These are phyloP conservation scores for Aphelenchoides avenae DNA, from an alignment of 1,140 invertebrate genomes.

Conservation along the genomic window DNA sequence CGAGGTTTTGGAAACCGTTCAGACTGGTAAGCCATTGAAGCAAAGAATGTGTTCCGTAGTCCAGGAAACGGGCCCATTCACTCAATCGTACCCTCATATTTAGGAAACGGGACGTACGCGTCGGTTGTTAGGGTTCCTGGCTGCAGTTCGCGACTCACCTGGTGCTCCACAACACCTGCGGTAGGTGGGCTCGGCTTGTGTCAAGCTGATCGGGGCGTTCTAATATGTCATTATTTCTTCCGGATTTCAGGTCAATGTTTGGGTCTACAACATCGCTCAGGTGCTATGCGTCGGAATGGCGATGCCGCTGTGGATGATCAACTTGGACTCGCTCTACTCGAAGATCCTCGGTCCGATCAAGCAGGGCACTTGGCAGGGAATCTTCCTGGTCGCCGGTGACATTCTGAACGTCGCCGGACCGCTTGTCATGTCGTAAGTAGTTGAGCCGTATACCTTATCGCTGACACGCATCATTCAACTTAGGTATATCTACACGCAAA, in stretches of 20 bases:
- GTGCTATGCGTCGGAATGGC: constrained; percentile 12
- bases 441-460: not conserved
- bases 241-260: constrained; percentile 7
- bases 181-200: too few species aligned
- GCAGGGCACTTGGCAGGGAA: constrained; percentile 6
- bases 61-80: too few species aligned
- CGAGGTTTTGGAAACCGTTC: too few species aligned
- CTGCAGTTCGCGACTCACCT: not conserved
- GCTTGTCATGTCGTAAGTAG: constrained; percentile 14
- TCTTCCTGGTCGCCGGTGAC: constrained; percentile 12
- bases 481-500: constrained; percentile 6
- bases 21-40: too few species aligned
- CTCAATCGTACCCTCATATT: too few species aligned
- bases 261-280: not conserved
- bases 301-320: constrained; percentile 12
- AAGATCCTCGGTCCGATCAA: constrained; percentile 19
- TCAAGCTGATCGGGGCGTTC: too few species aligned
- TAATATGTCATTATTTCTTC: constrained; percentile 1
- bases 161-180: constrained; percentile 8
- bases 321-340: constrained; percentile 17
- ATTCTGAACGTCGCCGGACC: constrained; percentile 14
- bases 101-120: too few species aligned
- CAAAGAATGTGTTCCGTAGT: too few species aligned
- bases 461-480: not conserved
- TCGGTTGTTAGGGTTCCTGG: too few species aligned